phyloP scores from a whole-genome alignment of 2,888 invertebrate genomes.

The Aphidius colemani region DNA sequence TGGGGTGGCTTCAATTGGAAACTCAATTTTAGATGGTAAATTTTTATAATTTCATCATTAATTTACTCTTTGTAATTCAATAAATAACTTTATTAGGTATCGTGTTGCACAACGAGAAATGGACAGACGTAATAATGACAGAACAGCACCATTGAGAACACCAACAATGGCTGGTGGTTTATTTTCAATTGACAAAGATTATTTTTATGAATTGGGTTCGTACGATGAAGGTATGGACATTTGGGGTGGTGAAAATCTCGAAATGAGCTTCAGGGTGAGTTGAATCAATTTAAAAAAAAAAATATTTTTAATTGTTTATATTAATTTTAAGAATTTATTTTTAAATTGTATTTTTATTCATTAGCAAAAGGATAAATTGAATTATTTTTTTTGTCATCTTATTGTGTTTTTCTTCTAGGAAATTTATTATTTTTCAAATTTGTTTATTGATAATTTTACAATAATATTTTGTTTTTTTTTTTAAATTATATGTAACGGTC shows the following conservation, averaged over 20 bases:
- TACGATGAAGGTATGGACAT: conserved; percentile 99
- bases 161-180: conserved; percentile 99
- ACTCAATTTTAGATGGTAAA: conserved; percentile 95
- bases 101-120: conserved; percentile 97
- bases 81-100: conserved; percentile 69
- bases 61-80: no score
- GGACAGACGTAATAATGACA: conserved; percentile 88
- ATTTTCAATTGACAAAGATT: conserved; percentile 92
- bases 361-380: no score
- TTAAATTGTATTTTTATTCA: no score
- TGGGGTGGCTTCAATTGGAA: conserved; percentile 99
- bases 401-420: no score
- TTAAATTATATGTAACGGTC: no score
- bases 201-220: conserved; percentile 96
- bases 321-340: no score
- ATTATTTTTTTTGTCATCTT: no score
- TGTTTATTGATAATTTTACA: no score
- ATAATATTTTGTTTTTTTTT: no score
- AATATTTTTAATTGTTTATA: no score
- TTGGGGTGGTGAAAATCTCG: conserved; percentile 96
- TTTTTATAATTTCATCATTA: conserved; percentile 24
- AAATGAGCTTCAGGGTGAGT: conserved; percentile 92
- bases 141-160: conserved; percentile 89
- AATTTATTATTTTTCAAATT: no score
- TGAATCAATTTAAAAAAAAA: background rate